Evolutionary conservation across 2,888 invertebrate species (phyloP).

Genomic region (Pedicia rivosa): DNA sequence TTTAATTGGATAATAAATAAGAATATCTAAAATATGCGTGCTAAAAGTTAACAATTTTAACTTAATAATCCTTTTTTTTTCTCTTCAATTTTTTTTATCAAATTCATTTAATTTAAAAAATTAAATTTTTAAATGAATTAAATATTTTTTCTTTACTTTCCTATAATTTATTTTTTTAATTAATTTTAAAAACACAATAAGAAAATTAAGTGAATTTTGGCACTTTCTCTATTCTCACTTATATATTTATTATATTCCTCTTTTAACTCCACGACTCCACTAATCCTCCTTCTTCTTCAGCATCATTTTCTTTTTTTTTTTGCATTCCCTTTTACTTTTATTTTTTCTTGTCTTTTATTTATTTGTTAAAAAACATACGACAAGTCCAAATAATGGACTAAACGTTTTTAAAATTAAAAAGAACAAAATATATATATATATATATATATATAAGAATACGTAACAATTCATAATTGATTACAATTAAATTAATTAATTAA

Average conservation of each 20-base stretch:
- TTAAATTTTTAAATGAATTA: constrained; percentile 2
- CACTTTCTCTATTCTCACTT: too few species aligned
- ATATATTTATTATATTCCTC: constrained; percentile 5
- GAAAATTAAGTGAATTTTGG: too few species aligned
- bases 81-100: neutral
- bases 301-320: too few species aligned
- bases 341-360: constrained; percentile 5
- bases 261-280: too few species aligned
- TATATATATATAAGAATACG: too few species aligned
- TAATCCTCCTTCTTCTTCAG: too few species aligned
- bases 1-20: constrained; percentile 42
- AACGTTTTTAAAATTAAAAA: constrained; percentile 14
- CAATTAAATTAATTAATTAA: too few species aligned
- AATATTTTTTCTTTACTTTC: constrained; percentile 1
- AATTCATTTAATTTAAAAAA: neutral
- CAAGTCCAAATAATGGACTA: too few species aligned
- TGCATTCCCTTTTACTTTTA: constrained; percentile 10
- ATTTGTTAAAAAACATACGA: too few species aligned
- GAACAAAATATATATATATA: too few species aligned
- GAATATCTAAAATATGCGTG: constrained; percentile 51
- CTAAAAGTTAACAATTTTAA: constrained; percentile 5
- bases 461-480: too few species aligned
- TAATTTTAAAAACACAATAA: too few species aligned
- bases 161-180: constrained; percentile 1
- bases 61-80: neutral